Conservation (phyloP, 1,140 invertebrate species). For the Sarcophaga bullata region DNA sequence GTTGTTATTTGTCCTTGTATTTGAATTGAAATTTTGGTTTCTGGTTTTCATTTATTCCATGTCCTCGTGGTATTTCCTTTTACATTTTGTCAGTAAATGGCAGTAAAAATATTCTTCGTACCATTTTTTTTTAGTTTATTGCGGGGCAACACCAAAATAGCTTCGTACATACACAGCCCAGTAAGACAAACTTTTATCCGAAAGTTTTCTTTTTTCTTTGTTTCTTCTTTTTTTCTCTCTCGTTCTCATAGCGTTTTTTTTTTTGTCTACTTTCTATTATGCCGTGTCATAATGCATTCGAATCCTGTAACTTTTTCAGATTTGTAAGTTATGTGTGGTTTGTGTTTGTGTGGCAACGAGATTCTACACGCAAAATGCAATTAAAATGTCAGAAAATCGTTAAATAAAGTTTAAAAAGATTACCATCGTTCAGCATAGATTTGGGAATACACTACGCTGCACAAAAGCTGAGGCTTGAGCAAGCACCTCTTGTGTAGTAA, state of each 20-base stretch:
- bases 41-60: background rate
- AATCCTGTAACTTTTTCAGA: background rate
- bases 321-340: background rate
- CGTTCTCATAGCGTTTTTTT: background rate
- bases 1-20: background rate
- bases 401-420: conserved; percentile 22
- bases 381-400: conserved; percentile 43
- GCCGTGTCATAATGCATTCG: conserved; percentile 18
- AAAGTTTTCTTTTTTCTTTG: background rate
- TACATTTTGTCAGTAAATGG: conserved; percentile 38
- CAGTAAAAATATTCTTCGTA: conserved; percentile 27
- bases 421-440: background rate
- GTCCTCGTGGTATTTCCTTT: conserved; percentile 29
- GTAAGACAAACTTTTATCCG: background rate
- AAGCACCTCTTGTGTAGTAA: too few species aligned
- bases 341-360: conserved; percentile 13
- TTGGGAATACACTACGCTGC: background rate
- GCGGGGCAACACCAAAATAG: conserved; percentile 3
- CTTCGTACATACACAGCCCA: too few species aligned
- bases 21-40: background rate
- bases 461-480: too few species aligned
- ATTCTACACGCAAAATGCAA: conserved; percentile 41
- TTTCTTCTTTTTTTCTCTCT: background rate
- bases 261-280: background rate
- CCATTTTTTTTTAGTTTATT: conserved; percentile 29